Evolutionary conservation across 2,113 vertebrate genomes (phyloP), one percentile per base, ranked within the genome.

Genomic region (Pterocles burchelli): DNA sequence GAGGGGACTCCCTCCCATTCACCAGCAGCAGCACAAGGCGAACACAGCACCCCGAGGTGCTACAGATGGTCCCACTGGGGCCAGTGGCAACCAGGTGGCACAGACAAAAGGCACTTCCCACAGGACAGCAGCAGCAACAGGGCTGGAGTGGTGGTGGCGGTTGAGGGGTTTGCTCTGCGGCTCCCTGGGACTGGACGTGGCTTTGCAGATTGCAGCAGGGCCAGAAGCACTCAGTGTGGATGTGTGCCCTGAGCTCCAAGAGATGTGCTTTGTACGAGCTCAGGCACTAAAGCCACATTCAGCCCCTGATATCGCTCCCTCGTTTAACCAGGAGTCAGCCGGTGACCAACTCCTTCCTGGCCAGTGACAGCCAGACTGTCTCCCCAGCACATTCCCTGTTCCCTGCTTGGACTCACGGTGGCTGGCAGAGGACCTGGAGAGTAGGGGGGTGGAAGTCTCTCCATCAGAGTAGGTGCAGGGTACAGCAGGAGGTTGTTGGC

Each of bases 231-330:
- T 2, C 11, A 26, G 43, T 2, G 4, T 4, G 13, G 65, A 38
- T 15, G 54, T 3, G 26, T 31, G 59, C 11, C 51, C 33, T 11
- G 55, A 13, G 36, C 36, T 77, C 29, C 25, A 31, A 45, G 63
- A 0, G 1, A 54, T 9, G 22, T 18, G 28, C 43, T 54, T 49
- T n/a, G 43, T 20, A 24, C 0, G 1, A 75, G 33, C 34, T 78
- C 31, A 49, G 66, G 55, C 66, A 43, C 14, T 17, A 51, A 58
- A 63, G 74, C 28, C 3, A 2, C 9, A 0, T 36, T 70, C 59
- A 73, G 43, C 16, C 52, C 22, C 65, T 7, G 7, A 80, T 20
- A 38, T 10, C 4, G 0, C 31, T 73, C 49, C 8, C 29, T 61
- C 2, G 1, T n/a, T 49, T 79, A 61, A 58, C 16, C 31, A 57